Evolutionary conservation across 1,140 invertebrate genomes (phyloP).

Genomic region (Myzus persicae): DNA sequence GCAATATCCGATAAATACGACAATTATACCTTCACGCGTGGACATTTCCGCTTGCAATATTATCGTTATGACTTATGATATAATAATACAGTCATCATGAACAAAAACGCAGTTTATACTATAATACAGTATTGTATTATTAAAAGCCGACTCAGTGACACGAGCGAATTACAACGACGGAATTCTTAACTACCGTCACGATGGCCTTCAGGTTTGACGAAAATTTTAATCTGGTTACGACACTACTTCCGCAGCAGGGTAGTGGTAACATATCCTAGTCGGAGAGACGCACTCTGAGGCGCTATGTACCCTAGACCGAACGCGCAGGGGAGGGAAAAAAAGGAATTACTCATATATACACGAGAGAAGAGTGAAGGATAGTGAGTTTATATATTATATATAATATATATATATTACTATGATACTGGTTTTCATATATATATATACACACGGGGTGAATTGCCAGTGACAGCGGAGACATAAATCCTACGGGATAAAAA

Average conservation of each 20-base stretch:
- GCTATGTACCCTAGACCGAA: background rate
- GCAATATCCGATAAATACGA: background rate
- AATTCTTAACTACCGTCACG: background rate
- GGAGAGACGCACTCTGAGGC: background rate
- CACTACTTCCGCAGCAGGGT: background rate
- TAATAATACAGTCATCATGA: no score
- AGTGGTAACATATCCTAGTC: background rate
- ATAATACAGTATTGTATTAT: no score
- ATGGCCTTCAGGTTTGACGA: background rate
- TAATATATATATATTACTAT: background rate
- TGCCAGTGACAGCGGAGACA: constrained; percentile 56
- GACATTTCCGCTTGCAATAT: background rate
- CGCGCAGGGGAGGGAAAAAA: background rate
- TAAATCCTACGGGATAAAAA: constrained; percentile 57
- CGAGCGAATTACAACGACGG: background rate
- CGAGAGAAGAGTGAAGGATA: background rate
- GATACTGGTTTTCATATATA: constrained; percentile 5
- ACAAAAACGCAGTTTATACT: no score
- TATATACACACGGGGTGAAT: constrained; percentile 21
- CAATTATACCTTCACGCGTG: background rate
- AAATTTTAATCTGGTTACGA: constrained; percentile 19
- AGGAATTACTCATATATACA: constrained; percentile 38
- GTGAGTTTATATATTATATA: background rate
- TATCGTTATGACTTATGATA: no score
- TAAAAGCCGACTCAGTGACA: background rate